Evolutionary conservation across 2,888 invertebrate genomes (phyloP).

Genomic region (Taphrorychus bicolor): DNA sequence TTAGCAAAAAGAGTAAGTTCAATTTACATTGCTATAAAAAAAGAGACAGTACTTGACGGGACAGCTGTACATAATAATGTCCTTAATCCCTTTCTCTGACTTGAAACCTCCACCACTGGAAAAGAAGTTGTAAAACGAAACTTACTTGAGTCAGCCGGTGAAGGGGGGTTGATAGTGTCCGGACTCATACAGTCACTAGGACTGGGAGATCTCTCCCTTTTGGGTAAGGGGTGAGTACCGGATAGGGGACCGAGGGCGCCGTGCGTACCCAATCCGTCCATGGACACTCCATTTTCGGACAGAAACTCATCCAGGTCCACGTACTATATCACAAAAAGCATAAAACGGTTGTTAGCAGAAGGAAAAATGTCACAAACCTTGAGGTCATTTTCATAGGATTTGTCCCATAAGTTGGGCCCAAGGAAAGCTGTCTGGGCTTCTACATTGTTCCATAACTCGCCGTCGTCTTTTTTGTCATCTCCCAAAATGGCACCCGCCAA

Average conservation of each 20-base stretch:
- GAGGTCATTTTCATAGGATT: conserved; percentile 94
- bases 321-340: conserved; percentile 74
- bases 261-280: conserved; percentile 68
- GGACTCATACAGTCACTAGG: conserved; percentile 90
- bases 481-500: conserved; percentile 62
- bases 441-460: conserved; percentile 82
- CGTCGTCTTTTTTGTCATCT: conserved; percentile 81
- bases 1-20: no score
- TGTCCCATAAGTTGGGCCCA: conserved; percentile 96
- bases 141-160: conserved; percentile 90
- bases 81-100: neutral
- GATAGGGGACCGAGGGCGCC: conserved; percentile 66
- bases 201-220: conserved; percentile 86
- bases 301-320: conserved; percentile 97
- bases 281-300: conserved; percentile 92
- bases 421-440: conserved; percentile 96
- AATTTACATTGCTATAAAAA: conserved; percentile 29
- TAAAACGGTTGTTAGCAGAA: neutral
- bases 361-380: conserved; percentile 71
- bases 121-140: conserved; percentile 37
- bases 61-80: no score
- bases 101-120: neutral
- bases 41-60: no score
- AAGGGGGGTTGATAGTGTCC: conserved; percentile 87
- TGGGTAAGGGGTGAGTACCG: conserved; percentile 73